These are phyloP conservation scores for Pachyseris speciosa DNA, from an alignment of 64 coral and sea anemone genomes.

Conservation along the genomic window DNA sequence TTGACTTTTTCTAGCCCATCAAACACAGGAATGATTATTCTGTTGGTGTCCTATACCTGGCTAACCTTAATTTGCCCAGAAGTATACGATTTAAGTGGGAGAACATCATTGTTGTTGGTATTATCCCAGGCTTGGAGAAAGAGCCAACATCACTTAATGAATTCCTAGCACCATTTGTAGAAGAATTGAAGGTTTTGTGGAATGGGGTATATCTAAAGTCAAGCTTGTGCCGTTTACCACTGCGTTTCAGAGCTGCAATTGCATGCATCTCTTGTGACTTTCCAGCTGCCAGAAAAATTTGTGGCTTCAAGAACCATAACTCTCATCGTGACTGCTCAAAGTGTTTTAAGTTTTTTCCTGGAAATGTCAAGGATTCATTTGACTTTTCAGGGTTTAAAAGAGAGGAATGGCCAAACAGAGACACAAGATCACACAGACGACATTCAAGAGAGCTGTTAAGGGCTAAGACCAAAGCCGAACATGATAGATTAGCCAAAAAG, in stretches of 20 bases:
- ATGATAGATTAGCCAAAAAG: too few species aligned
- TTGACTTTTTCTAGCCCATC: constrained; percentile 45
- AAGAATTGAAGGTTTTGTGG: constrained; percentile 16
- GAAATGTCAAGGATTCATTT: too few species aligned
- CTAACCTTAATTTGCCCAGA: too few species aligned
- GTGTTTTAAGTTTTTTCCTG: neutral
- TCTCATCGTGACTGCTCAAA: neutral
- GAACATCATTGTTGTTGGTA: too few species aligned
- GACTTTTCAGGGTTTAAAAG: too few species aligned
- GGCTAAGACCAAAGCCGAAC: too few species aligned
- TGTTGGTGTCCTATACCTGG: too few species aligned
- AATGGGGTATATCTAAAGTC: neutral
- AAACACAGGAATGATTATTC: too few species aligned
- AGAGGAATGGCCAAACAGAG: constrained; percentile 1
- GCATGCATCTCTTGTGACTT: constrained; percentile 7
- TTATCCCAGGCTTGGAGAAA: neutral
- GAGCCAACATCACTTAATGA: constrained; percentile 4
- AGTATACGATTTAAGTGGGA: too few species aligned
- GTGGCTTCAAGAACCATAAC: too few species aligned
- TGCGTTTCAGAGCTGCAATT: too few species aligned
- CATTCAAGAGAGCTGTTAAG: constrained; percentile 2
- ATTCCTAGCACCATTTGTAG: constrained; percentile 3
- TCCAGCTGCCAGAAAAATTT: constrained; percentile 40
- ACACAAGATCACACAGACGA: neutral
- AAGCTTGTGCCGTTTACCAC: neutral